Conservation (phyloP, 2,113 vertebrate species). For the Pyrgilauda ruficollis region DNA sequence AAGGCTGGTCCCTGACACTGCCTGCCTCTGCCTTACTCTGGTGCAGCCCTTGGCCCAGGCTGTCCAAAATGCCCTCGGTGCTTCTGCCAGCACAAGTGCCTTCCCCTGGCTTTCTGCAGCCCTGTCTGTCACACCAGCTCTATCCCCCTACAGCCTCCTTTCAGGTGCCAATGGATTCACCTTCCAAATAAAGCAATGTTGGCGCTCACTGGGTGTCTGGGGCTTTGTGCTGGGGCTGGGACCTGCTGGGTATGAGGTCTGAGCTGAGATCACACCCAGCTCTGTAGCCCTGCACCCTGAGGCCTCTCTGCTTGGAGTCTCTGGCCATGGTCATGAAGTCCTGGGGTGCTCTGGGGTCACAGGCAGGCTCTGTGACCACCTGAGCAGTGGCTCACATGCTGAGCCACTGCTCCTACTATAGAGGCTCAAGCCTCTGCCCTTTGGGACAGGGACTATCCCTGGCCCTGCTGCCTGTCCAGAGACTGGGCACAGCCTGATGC, state of each 20-base stretch:
- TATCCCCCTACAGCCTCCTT: not conserved
- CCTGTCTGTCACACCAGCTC: not conserved
- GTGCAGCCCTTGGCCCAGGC: not conserved
- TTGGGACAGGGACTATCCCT: not conserved
- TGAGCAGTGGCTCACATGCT: not conserved
- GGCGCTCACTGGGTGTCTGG: not conserved
- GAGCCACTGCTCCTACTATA: not conserved
- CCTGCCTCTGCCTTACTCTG: not conserved
- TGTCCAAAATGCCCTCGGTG: not conserved
- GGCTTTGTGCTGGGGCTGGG: not conserved
- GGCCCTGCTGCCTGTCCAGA: not conserved
- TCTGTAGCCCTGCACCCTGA: not conserved
- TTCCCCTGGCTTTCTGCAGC: not conserved
- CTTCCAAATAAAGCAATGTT: conserved; percentile 36
- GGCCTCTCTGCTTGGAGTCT: not conserved
- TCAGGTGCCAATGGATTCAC: not conserved
- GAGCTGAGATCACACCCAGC: not conserved
- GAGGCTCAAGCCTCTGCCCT: not conserved
- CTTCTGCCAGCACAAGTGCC: conserved; percentile 3
- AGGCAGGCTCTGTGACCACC: not conserved
- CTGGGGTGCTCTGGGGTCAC: not conserved
- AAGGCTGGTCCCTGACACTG: conserved; percentile 1
- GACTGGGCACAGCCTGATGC: not conserved
- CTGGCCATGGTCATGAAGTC: not conserved
- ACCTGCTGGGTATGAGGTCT: not conserved